Evolutionary conservation across 2,797 vertebrate species (phyloP).

Genomic region (Scolopax rusticola): DNA sequence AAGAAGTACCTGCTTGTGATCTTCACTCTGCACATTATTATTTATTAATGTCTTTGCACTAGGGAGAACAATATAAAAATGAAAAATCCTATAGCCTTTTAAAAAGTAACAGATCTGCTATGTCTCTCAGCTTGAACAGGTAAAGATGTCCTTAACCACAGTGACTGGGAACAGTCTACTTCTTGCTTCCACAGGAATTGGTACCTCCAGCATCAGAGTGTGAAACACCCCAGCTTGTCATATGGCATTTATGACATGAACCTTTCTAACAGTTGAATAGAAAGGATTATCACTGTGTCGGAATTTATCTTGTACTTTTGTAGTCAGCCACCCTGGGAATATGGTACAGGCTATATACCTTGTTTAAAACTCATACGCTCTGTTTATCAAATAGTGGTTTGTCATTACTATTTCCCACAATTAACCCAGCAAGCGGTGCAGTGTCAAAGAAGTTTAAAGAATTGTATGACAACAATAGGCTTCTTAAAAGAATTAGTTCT

Average conservation of each 20-base stretch:
- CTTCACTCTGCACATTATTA: neutral
- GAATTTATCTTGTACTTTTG: neutral
- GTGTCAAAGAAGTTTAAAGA: neutral
- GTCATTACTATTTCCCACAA: neutral
- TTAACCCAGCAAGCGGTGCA: neutral
- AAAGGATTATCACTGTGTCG: neutral
- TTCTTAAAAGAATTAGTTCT: neutral
- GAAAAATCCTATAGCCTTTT: neutral
- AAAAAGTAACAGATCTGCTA: neutral
- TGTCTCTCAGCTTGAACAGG: neutral
- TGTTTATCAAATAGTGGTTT: neutral
- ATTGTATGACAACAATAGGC: neutral
- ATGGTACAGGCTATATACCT: neutral
- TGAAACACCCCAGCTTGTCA: neutral
- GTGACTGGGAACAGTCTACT: neutral
- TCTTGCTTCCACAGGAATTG: neutral
- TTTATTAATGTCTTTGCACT: neutral
- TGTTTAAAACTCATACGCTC: neutral
- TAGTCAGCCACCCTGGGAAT: neutral
- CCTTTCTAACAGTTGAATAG: neutral
- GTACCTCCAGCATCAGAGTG: neutral
- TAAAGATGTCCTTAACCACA: neutral
- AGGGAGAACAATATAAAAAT: neutral
- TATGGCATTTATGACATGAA: neutral
- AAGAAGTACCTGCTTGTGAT: neutral